A percentile compares a stretch with the other conserved stretches of the same genome.
These are phyloP conservation scores for Epinephelus lanceolatus DNA, from an alignment of 2,113 vertebrate species.

Conservation along the genomic window DNA sequence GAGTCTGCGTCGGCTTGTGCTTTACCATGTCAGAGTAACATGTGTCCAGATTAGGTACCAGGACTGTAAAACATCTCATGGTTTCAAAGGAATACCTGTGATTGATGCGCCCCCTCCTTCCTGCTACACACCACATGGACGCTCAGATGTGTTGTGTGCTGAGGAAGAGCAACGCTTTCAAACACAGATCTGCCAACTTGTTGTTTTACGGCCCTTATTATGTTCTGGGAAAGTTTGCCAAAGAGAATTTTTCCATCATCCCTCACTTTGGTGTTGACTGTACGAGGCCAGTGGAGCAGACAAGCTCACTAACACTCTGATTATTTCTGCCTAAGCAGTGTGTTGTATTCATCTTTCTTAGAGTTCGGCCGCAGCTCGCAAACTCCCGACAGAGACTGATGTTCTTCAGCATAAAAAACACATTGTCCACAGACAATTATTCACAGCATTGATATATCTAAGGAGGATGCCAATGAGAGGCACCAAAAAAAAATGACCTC, in stretches of 20 bases:
- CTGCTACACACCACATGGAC: not conserved
- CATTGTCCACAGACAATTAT: constrained; percentile 57
- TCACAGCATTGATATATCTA: constrained; percentile 48
- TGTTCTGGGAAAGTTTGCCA: constrained; percentile 60
- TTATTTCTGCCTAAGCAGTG: constrained; percentile 59
- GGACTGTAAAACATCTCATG: constrained; percentile 71
- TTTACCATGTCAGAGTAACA: constrained; percentile 67
- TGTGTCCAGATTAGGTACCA: constrained; percentile 77
- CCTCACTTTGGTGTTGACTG: constrained; percentile 63
- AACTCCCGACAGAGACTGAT: constrained; percentile 63
- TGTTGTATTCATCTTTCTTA: constrained; percentile 66
- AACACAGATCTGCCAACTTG: constrained; percentile 46
- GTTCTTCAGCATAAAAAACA: constrained; percentile 52
- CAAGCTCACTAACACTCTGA: constrained; percentile 48
- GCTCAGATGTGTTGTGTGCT: constrained; percentile 17
- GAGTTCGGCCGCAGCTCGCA: constrained; percentile 32
- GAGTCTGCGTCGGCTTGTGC: constrained; percentile 65
- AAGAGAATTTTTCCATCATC: constrained; percentile 60
- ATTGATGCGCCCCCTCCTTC: constrained; percentile 41
- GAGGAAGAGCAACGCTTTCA: constrained; percentile 16
- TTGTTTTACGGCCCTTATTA: constrained; percentile 42
- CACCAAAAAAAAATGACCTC: not conserved
- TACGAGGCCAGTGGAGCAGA: constrained; percentile 78
- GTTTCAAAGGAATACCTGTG: constrained; percentile 75
- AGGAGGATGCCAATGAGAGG: constrained; percentile 28